Conservation (phyloP, 2,113 vertebrate genomes). For the Sphaerodactylus townsendi region DNA sequence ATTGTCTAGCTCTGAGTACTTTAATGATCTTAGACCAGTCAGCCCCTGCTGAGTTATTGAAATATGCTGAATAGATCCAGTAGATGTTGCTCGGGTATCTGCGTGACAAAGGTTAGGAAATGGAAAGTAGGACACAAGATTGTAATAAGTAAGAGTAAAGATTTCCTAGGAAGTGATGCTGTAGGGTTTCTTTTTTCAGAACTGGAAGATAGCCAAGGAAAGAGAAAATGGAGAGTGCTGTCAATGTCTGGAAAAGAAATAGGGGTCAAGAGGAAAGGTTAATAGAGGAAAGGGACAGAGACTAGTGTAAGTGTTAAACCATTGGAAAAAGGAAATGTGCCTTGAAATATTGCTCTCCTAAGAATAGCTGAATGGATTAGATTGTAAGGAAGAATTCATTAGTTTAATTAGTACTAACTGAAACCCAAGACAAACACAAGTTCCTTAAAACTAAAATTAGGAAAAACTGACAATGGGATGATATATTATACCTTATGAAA, state of each 20-base stretch:
- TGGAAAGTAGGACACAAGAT: background rate
- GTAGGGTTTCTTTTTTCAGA: constrained; percentile 4
- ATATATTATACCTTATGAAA: background rate
- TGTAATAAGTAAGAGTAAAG: constrained; percentile 25
- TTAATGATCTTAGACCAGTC: background rate
- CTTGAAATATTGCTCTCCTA: constrained; percentile 8
- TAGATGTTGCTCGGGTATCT: constrained; percentile 6
- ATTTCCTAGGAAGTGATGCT: constrained; percentile 27
- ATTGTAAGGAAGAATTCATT: constrained; percentile 19
- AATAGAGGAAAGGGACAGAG: constrained; percentile 29
- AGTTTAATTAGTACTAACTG: constrained; percentile 23
- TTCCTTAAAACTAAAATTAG: background rate
- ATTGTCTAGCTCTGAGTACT: background rate
- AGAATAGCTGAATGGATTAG: constrained; percentile 17
- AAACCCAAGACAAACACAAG: constrained; percentile 22
- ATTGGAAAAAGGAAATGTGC: constrained; percentile 15
- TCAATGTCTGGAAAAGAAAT: constrained; percentile 24
- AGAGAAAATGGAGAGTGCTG: constrained; percentile 8
- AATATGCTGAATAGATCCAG: constrained; percentile 9
- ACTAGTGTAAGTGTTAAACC: constrained; percentile 14
- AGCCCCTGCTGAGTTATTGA: constrained; percentile 5
- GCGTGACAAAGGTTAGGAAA: constrained; percentile 18
- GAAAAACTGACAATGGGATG: background rate
- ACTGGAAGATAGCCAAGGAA: constrained; percentile 17
- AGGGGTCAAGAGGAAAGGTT: constrained; percentile 30